phyloP scores from a whole-genome alignment of 2,797 vertebrate species.

The Microctenopoma steveboyesi region DNA sequence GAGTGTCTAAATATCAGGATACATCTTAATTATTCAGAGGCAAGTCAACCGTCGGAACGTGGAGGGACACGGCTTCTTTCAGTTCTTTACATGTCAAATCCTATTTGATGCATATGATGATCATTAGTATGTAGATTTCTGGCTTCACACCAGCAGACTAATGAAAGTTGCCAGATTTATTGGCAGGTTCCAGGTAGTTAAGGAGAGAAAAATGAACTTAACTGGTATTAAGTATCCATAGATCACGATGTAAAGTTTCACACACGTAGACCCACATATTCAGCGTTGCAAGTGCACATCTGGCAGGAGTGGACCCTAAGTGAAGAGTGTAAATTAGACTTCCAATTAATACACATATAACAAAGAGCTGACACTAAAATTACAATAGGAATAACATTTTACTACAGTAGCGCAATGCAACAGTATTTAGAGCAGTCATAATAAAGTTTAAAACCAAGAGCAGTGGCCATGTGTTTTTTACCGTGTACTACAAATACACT shows the following conservation, averaged over 20 bases:
- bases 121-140: slow-evolving; percentile 52
- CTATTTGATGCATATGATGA: slow-evolving; percentile 23
- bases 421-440: neutral
- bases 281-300: slow-evolving; percentile 15
- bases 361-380: neutral
- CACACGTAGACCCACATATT: slow-evolving; percentile 20
- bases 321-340: slow-evolving; percentile 9
- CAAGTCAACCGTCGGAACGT: slow-evolving; percentile 44
- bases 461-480: neutral
- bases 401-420: neutral
- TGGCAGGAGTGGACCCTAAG: slow-evolving; percentile 1
- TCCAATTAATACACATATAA: neutral
- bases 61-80: slow-evolving; percentile 21
- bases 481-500: neutral
- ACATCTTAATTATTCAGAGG: slow-evolving; percentile 48
- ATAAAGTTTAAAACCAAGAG: neutral
- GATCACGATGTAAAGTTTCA: slow-evolving; percentile 37
- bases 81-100: slow-evolving; percentile 38
- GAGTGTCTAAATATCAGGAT: slow-evolving; percentile 35
- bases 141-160: slow-evolving; percentile 31
- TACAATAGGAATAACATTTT: neutral
- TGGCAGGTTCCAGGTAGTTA: slow-evolving; percentile 31
- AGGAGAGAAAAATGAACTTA: slow-evolving; percentile 39
- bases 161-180: slow-evolving; percentile 23
- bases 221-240: slow-evolving; percentile 26